phyloP scores from a whole-genome alignment of 2,113 vertebrate genomes.

The Sminthopsis crassicaudata region DNA sequence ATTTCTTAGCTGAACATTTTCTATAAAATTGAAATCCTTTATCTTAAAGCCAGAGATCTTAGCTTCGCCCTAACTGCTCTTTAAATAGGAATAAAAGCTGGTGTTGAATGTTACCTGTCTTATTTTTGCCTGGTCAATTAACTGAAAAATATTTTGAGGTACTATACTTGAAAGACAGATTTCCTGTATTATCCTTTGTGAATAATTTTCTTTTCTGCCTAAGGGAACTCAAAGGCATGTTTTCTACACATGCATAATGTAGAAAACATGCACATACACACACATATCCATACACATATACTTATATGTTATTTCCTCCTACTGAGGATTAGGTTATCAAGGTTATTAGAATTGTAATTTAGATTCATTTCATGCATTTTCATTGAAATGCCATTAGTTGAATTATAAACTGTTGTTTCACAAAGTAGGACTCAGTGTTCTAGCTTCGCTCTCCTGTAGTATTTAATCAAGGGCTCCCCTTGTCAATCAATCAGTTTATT shows the following conservation, averaged over 20 bases:
- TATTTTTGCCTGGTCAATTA: constrained; percentile 54
- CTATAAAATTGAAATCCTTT: constrained; percentile 77
- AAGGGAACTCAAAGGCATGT: neutral
- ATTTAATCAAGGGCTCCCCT: constrained; percentile 63
- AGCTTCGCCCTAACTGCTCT: constrained; percentile 43
- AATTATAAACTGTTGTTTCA: constrained; percentile 56
- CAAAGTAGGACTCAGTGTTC: constrained; percentile 12
- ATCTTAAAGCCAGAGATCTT: constrained; percentile 65
- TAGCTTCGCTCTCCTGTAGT: constrained; percentile 19
- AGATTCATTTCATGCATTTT: constrained; percentile 59
- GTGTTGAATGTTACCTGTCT: constrained; percentile 12
- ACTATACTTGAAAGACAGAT: constrained; percentile 29
- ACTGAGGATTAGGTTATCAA: neutral
- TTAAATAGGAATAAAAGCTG: constrained; percentile 62
- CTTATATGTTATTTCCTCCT: neutral
- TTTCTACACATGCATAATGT: neutral
- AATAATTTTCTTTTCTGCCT: constrained; percentile 34
- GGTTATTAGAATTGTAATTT: constrained; percentile 55
- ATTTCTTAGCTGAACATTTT: constrained; percentile 71
- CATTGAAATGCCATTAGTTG: constrained; percentile 41
- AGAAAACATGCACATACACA: neutral
- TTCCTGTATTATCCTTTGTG: constrained; percentile 36
- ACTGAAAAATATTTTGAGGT: constrained; percentile 43
- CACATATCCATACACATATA: neutral
- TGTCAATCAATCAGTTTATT: constrained; percentile 62